Base-by-base conservation (phyloP, 2,797 vertebrate genomes). In the Siniperca undulata region DNA sequence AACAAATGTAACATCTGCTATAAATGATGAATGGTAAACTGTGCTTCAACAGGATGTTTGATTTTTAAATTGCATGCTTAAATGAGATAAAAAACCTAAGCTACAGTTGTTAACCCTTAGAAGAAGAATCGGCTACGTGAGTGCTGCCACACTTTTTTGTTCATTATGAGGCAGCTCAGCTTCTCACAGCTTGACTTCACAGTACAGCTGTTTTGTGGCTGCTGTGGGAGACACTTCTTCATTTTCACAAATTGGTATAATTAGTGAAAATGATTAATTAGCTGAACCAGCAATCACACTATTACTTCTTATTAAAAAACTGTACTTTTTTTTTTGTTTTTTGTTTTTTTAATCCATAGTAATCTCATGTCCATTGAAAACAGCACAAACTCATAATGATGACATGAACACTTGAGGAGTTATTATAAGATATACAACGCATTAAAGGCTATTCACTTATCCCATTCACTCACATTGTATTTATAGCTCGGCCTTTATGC, bases 201-300 rank as follows among this genome's bases (percentile, higher is more conserved):
- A 56, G 58, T 73, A 5, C 81, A 80, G 83, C 76, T 79, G 53
- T 60, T 77, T 72, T 58, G 22, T 20, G 60, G 65, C 68, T 74
- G 74, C 73, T 40, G 62, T 70, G 30, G 55, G 58, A 68, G 59
- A 74, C 44, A 74, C 52, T n/a, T 30, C 1, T 52, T 72, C 44
- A 71, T 71, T 78, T 69, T 76, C 58, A 55, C 77, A 59, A 75
- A 79, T 74, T 27, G 60, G 46, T 60, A 5, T 67, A 81, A 84
- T 83, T 52, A 83, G 36, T 34, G 66, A 2, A 4, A 38, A 22
- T 61, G 66, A 30, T 30, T 30, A 30, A 30, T 30, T 30, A 30
- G 30, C 73, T 78, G 60, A 61, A 70, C 68, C 38, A 60, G 58
- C 5, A 42, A 22, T 52, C 3, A 58, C 13, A 24, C n/a, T 53